Percentiles rank a stretch among this genome's conserved stretches.
These are phyloP conservation scores for Asobara japonica DNA, from an alignment of 1,140 invertebrate species.

Conservation along the genomic window DNA sequence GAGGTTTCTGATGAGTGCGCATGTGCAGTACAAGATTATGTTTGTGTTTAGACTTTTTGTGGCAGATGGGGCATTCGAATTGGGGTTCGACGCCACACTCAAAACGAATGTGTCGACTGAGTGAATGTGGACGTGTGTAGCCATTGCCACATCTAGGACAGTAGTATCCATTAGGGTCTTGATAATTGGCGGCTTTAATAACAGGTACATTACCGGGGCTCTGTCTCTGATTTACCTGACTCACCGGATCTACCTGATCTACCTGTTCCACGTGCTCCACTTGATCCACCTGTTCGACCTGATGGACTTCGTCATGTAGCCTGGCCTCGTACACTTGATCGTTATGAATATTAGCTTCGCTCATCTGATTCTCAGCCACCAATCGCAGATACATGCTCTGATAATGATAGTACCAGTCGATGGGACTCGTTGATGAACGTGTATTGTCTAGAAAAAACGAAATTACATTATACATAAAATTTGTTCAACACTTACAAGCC, in stretches of 20 bases:
- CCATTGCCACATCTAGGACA: constrained; percentile 70
- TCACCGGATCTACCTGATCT: too few relatives aligned
- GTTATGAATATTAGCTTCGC: constrained; percentile 10
- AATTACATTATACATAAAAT: constrained; percentile 24
- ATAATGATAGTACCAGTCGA: constrained; percentile 55
- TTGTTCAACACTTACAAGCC: neutral
- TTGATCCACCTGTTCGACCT: neutral
- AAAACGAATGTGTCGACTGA: constrained; percentile 73
- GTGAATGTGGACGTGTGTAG: constrained; percentile 70
- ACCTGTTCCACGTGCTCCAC: neutral
- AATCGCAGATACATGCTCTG: constrained; percentile 51
- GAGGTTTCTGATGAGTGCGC: constrained; percentile 67
- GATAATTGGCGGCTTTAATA: constrained; percentile 19
- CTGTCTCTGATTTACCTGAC: neutral
- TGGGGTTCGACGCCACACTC: constrained; percentile 74
- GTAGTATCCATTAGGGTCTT: constrained; percentile 42
- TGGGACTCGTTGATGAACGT: constrained; percentile 42
- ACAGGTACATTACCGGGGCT: neutral
- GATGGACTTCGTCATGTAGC: neutral
- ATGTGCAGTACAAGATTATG: constrained; percentile 69
- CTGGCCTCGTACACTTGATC: neutral
- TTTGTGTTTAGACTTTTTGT: constrained; percentile 71
- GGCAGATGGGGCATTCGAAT: constrained; percentile 70
- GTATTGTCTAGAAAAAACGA: constrained; percentile 49
- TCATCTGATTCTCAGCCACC: constrained; percentile 46